phyloP scores from a whole-genome alignment of 1,140 invertebrate species.

The Bombus confusus region DNA sequence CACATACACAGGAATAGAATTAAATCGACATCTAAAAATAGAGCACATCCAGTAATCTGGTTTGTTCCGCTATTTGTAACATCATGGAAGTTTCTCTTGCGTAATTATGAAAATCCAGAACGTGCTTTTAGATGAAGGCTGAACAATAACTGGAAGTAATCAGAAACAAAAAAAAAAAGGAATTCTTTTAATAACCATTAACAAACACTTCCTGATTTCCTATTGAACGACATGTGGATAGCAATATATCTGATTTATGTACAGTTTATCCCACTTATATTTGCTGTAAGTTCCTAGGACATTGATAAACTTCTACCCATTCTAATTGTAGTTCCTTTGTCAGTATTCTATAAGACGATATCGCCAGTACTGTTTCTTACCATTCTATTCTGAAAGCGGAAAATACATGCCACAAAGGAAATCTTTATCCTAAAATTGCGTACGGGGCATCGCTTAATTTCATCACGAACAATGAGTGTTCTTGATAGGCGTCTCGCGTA shows the following conservation, averaged over 20 bases:
- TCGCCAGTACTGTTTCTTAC: background rate
- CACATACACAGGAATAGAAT: background rate
- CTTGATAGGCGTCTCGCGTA: background rate
- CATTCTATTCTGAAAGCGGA: background rate
- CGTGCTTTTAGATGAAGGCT: background rate
- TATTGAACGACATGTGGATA: background rate
- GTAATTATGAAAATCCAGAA: conserved; percentile 18
- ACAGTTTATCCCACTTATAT: background rate
- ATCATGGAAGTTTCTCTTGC: background rate
- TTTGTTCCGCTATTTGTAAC: background rate
- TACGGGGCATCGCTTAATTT: background rate
- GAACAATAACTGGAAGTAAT: background rate
- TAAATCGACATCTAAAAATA: conserved; percentile 11
- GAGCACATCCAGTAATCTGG: background rate
- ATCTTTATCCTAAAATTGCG: background rate
- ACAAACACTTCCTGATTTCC: background rate
- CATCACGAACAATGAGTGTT: background rate
- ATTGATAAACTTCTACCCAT: too few relatives aligned
- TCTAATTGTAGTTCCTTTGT: background rate
- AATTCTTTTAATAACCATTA: background rate
- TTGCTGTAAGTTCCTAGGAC: background rate
- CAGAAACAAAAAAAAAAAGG: background rate
- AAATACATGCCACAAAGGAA: background rate
- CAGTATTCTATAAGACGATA: background rate
- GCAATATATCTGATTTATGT: background rate